Evolutionary conservation across 2,888 invertebrate species (phyloP).

Genomic region (Endomychus coccineus): DNA sequence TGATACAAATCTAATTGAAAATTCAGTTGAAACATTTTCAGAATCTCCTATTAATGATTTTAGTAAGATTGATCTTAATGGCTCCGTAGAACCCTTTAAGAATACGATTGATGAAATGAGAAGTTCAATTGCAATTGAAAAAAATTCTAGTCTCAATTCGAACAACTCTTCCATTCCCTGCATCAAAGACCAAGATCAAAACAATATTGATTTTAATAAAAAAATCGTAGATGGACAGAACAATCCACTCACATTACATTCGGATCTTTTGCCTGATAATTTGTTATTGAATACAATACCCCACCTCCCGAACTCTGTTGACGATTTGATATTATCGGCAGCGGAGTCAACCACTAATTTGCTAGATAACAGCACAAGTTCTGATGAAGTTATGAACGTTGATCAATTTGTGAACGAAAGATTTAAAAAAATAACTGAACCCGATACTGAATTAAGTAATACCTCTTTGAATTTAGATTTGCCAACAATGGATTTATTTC

Average conservation of each 20-base stretch:
- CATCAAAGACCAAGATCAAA: too few relatives aligned
- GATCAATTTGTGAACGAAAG: constrained; percentile 44
- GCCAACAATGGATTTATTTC: constrained; percentile 38
- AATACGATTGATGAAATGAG: neutral
- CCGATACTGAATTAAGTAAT: constrained; percentile 33
- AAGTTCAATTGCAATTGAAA: too few relatives aligned
- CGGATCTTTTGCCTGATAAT: constrained; percentile 32
- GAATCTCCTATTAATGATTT: neutral
- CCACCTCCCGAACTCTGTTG: constrained; percentile 29
- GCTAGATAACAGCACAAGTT: constrained; percentile 38
- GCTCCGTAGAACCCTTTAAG: neutral
- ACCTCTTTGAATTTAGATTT: constrained; percentile 35
- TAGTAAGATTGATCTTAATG: neutral
- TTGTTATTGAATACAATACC: constrained; percentile 28
- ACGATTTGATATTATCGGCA: constrained; percentile 35
- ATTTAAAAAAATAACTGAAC: constrained; percentile 40
- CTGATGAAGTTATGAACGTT: constrained; percentile 43
- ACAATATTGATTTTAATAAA: neutral
- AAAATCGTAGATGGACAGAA: too few relatives aligned
- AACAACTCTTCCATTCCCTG: too few relatives aligned
- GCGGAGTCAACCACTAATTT: constrained; percentile 33
- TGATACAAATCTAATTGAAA: neutral
- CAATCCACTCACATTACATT: constrained; percentile 17
- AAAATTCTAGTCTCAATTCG: too few relatives aligned
- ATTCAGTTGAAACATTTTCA: neutral